A percentile compares a stretch with the other conserved stretches of the same genome.
phyloP scores from a whole-genome alignment of 2,797 vertebrate species.

The Catamblyrhynchus diadema region DNA sequence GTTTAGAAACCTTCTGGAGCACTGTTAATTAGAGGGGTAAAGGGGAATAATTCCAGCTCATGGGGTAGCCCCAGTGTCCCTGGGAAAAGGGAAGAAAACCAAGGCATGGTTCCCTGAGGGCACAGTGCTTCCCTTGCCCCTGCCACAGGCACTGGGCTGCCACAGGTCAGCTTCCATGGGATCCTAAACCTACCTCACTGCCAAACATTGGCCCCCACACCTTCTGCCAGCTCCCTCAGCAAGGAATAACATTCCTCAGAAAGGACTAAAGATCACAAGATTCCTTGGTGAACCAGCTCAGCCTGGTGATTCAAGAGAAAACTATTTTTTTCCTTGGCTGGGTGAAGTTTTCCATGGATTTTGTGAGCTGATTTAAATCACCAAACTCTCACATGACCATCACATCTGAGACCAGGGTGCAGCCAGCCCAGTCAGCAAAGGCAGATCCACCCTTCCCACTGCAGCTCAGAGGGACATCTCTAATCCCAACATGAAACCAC shows the following conservation, averaged over 20 bases:
- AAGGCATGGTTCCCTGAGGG: neutral
- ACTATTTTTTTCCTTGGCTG: neutral
- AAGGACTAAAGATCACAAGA: neutral
- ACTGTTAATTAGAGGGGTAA: neutral
- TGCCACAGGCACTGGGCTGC: neutral
- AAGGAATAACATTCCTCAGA: neutral
- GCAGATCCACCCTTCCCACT: neutral
- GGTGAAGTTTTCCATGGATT: neutral
- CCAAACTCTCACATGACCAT: neutral
- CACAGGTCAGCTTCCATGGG: neutral
- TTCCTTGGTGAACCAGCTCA: neutral
- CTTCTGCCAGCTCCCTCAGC: neutral
- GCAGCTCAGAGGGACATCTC: neutral
- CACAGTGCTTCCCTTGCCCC: neutral
- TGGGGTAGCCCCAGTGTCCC: rapidly evolving
- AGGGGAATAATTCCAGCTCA: neutral
- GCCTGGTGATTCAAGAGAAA: neutral
- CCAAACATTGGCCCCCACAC: neutral
- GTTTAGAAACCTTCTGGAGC: neutral
- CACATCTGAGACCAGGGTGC: neutral
- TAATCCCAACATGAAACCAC: neutral
- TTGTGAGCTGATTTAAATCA: neutral
- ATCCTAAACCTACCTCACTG: neutral
- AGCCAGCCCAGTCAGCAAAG: neutral
- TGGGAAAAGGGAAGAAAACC: neutral